Evolutionary conservation across 2,888 invertebrate genomes (phyloP).

Genomic region (Polietes domitor): DNA sequence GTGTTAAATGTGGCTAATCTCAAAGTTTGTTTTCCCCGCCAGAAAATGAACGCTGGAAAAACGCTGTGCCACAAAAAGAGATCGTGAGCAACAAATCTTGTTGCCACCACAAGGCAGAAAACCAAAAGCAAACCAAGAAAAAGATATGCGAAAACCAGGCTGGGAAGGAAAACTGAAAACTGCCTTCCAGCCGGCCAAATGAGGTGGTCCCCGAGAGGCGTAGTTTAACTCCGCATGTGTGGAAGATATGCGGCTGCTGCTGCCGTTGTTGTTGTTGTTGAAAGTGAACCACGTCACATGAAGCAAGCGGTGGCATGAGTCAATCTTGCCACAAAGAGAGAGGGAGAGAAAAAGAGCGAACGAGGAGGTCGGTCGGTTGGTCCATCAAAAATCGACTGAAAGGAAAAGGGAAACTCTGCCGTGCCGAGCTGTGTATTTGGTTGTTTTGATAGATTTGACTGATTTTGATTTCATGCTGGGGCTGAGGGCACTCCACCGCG

Average conservation of each 20-base stretch:
- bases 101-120: constrained; percentile 65
- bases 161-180: constrained; percentile 29
- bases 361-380: no score
- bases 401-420: background rate
- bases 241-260: constrained; percentile 50
- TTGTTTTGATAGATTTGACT: constrained; percentile 42
- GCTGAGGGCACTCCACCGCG: constrained; percentile 25
- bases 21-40: constrained; percentile 33
- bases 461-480: constrained; percentile 56
- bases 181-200: constrained; percentile 61
- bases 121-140: background rate
- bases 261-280: constrained; percentile 34
- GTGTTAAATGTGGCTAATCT: constrained; percentile 26
- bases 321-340: constrained; percentile 18
- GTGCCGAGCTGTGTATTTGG: no score
- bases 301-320: constrained; percentile 23
- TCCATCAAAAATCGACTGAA: background rate
- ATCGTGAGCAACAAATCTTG: constrained; percentile 65
- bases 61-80: constrained; percentile 20
- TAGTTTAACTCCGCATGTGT: constrained; percentile 68
- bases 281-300: constrained; percentile 8
- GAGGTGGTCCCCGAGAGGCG: constrained; percentile 70
- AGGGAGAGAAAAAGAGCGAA: constrained; percentile 52
- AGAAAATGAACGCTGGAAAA: constrained; percentile 40
- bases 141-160: constrained; percentile 24